Evolutionary conservation across 2,797 vertebrate genomes (phyloP).

Genomic region (Anguilla megastoma): DNA sequence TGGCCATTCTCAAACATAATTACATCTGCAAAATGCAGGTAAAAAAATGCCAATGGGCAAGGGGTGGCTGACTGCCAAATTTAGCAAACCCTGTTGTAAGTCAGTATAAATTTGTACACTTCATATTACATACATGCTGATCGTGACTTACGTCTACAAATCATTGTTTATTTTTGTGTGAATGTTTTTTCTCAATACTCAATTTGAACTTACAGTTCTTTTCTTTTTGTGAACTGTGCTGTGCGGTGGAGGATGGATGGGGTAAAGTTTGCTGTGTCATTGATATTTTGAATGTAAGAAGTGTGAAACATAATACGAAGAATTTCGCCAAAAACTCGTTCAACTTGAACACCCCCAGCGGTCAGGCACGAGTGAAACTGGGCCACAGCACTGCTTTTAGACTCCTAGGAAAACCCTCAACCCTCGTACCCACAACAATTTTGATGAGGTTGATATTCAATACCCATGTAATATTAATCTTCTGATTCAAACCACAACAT

Average conservation of each 20-base stretch:
- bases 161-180: neutral
- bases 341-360: neutral
- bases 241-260: no score
- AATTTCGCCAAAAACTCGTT: neutral
- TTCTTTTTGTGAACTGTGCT: neutral
- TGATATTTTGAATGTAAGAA: neutral
- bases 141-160: neutral
- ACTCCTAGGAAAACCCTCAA: neutral
- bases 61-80: neutral
- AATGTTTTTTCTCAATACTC: neutral
- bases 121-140: neutral
- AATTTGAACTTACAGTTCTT: neutral
- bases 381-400: neutral
- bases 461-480: constrained; percentile 30
- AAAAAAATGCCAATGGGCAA: neutral
- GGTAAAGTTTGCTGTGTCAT: neutral
- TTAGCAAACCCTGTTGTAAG: neutral
- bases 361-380: neutral
- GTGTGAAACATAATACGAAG: neutral
- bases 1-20: neutral
- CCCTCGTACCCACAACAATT: neutral
- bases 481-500: constrained; percentile 24
- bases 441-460: constrained; percentile 24
- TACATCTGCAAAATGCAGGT: neutral
- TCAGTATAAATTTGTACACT: neutral